Evolutionary conservation across 2,888 invertebrate genomes (phyloP).

Genomic region (Parthenolecanium corni): DNA sequence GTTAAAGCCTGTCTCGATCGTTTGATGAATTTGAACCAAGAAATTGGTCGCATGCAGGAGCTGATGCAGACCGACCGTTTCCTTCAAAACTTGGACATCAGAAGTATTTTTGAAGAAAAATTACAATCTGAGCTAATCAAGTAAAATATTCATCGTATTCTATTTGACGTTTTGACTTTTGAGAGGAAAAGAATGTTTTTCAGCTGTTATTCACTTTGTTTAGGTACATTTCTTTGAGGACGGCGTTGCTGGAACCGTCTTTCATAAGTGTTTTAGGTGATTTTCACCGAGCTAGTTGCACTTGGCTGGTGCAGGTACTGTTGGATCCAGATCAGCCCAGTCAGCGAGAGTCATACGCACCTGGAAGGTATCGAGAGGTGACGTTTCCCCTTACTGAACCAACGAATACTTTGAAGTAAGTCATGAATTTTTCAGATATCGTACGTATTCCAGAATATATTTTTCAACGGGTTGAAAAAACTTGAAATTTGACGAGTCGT

Average conservation of each 20-base stretch:
- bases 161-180: neutral
- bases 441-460: no score
- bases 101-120: constrained; percentile 9
- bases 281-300: constrained; percentile 68
- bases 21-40: constrained; percentile 50
- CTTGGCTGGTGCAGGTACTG: constrained; percentile 77
- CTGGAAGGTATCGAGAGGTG: constrained; percentile 45
- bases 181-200: neutral
- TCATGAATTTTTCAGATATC: neutral
- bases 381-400: constrained; percentile 47
- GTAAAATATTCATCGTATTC: neutral
- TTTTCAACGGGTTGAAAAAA: no score
- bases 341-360: constrained; percentile 47
- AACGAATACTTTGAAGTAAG: constrained; percentile 30
- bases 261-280: constrained; percentile 57
- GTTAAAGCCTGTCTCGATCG: constrained; percentile 57
- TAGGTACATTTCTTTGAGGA: constrained; percentile 58
- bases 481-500: neutral
- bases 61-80: constrained; percentile 9
- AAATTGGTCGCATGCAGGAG: constrained; percentile 55
- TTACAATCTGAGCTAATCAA: constrained; percentile 8
- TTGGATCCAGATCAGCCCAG: constrained; percentile 40
- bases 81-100: neutral
- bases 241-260: constrained; percentile 63
- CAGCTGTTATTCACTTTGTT: constrained; percentile 35